Conservation (phyloP, 2,797 vertebrate genomes). For the Coluber constrictor region DNA sequence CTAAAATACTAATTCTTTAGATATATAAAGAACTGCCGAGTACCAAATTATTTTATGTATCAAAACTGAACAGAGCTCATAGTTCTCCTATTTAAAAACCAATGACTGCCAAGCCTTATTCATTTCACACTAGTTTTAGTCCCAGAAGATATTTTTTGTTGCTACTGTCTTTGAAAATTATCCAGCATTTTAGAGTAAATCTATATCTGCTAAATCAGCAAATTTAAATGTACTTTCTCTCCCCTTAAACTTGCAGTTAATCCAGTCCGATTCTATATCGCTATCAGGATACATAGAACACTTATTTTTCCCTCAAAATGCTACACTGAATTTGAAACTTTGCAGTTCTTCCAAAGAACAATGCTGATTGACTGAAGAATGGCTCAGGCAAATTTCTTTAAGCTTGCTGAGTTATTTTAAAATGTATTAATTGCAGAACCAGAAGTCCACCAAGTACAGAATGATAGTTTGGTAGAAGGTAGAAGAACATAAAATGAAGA, state of each 20-base stretch:
- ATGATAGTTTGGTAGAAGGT: background rate
- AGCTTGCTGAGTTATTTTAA: background rate
- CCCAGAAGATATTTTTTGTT: background rate
- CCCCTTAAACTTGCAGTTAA: background rate
- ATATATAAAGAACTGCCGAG: background rate
- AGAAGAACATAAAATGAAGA: background rate
- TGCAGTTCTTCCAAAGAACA: background rate
- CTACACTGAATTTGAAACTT: background rate
- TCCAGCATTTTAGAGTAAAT: background rate
- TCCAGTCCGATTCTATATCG: background rate
- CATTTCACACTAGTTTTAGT: background rate
- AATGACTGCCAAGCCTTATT: background rate
- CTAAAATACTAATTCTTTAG: background rate
- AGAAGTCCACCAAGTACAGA: background rate
- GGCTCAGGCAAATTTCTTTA: background rate
- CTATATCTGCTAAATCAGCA: background rate
- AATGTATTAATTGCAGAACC: background rate
- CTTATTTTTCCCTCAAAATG: background rate
- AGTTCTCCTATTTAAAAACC: background rate
- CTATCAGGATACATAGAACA: background rate
- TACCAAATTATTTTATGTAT: background rate
- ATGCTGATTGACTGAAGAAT: background rate
- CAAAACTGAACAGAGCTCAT: background rate
- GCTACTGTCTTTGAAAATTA: background rate
- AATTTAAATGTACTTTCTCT: background rate